These are phyloP conservation scores for Pecten maximus DNA, from an alignment of 2,888 invertebrate species.

Conservation along the genomic window DNA sequence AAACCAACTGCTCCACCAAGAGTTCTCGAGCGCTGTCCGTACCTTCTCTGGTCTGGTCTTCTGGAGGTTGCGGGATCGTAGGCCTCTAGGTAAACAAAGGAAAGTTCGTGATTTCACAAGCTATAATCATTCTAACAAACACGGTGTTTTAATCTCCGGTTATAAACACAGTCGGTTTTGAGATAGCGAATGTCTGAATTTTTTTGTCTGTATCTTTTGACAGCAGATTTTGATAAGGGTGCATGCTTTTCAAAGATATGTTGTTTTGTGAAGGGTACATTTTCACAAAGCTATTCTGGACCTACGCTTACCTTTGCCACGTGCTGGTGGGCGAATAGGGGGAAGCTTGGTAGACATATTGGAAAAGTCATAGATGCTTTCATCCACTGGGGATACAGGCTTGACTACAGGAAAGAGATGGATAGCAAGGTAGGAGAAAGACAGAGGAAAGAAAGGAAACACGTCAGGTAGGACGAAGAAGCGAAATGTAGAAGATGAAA, in stretches of 20 bases:
- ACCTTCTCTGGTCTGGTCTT: background rate
- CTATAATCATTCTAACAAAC: too few species aligned
- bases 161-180: too few species aligned
- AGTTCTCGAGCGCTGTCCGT: background rate
- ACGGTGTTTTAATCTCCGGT: too few species aligned
- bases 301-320: constrained; percentile 1
- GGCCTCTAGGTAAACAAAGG: background rate
- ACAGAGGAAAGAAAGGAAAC: background rate
- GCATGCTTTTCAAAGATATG: too few species aligned
- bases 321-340: background rate
- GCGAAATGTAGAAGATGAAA: background rate
- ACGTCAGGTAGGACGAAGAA: background rate
- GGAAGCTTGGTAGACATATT: background rate
- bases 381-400: background rate
- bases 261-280: too few species aligned
- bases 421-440: background rate
- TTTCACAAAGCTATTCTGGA: too few species aligned
- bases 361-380: constrained; percentile 2
- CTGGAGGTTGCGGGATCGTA: background rate
- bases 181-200: too few species aligned
- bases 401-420: background rate
- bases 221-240: too few species aligned
- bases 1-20: background rate
- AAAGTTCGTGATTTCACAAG: too few species aligned
- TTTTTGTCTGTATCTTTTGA: too few species aligned